A percentile compares a stretch with the other conserved stretches of the same genome.
Evolutionary conservation across 2,888 invertebrate genomes (phyloP).

Genomic region (Tetragonisca angustula): DNA sequence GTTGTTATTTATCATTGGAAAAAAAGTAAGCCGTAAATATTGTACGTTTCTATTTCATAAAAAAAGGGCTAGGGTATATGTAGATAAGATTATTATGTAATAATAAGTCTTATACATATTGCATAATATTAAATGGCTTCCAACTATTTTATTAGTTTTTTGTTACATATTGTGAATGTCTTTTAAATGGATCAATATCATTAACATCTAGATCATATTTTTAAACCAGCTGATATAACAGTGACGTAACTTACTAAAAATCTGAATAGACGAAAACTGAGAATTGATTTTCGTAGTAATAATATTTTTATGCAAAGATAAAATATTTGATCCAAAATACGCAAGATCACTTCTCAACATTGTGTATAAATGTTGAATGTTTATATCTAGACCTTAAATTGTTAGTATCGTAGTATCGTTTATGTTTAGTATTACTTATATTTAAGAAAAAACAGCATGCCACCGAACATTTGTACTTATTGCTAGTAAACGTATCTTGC

Average conservation of each 20-base stretch:
- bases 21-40: constrained; percentile 3
- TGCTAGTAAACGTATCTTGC: constrained; percentile 62
- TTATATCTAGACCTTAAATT: constrained; percentile 38
- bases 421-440: constrained; percentile 44
- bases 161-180: constrained; percentile 7
- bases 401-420: constrained; percentile 26
- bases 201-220: constrained; percentile 7
- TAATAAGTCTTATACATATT: constrained; percentile 45
- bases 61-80: constrained; percentile 34
- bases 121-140: constrained; percentile 64
- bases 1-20: constrained; percentile 22
- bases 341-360: constrained; percentile 4
- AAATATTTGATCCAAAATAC: background rate
- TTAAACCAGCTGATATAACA: constrained; percentile 12
- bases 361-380: constrained; percentile 43
- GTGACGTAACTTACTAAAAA: constrained; percentile 20
- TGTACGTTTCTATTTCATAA: constrained; percentile 22
- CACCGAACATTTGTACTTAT: constrained; percentile 67
- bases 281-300: constrained; percentile 2
- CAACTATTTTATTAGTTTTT: constrained; percentile 57
- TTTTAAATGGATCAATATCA: constrained; percentile 33
- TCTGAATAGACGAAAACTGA: background rate
- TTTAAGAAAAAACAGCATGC: constrained; percentile 23
- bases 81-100: constrained; percentile 50
- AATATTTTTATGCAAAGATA: constrained; percentile 6